phyloP scores from a whole-genome alignment of 2,888 invertebrate genomes.

The Argynnis bischoffii region DNA sequence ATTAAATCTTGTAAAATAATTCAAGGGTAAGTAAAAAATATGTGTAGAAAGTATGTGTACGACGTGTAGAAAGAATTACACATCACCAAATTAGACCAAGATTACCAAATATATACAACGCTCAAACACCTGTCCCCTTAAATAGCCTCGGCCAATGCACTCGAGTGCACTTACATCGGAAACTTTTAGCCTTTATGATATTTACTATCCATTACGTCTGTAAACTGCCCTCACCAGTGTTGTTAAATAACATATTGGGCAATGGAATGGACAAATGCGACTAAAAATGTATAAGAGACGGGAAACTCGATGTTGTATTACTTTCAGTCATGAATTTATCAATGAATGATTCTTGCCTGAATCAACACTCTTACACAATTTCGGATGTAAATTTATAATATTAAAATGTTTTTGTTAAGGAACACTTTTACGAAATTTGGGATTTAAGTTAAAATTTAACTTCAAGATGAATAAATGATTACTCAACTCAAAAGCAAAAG shows the following conservation, averaged over 20 bases:
- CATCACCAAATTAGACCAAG: background rate
- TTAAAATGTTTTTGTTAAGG: too few relatives aligned
- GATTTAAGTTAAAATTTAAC: too few relatives aligned
- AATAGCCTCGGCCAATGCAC: constrained; percentile 68
- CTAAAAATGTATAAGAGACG: background rate
- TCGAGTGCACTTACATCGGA: constrained; percentile 51
- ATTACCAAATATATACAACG: constrained; percentile 33
- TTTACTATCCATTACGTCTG: background rate
- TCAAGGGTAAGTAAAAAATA: background rate
- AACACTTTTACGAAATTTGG: too few relatives aligned
- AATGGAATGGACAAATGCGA: background rate
- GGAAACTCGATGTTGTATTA: background rate
- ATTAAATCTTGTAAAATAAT: too few relatives aligned
- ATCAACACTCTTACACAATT: too few relatives aligned
- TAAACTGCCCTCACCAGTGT: background rate
- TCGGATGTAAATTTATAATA: too few relatives aligned
- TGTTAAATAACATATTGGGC: background rate
- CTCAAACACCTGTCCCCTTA: constrained; percentile 59
- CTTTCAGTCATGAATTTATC: background rate
- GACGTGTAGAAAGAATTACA: too few relatives aligned
- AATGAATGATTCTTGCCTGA: background rate
- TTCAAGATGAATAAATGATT: too few relatives aligned
- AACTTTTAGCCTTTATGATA: background rate
- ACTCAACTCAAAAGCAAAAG: too few relatives aligned
- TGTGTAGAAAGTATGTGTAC: background rate